Base-by-base conservation (phyloP, 2,113 vertebrate genomes). In the Ophthalmolycus amberensis region DNA sequence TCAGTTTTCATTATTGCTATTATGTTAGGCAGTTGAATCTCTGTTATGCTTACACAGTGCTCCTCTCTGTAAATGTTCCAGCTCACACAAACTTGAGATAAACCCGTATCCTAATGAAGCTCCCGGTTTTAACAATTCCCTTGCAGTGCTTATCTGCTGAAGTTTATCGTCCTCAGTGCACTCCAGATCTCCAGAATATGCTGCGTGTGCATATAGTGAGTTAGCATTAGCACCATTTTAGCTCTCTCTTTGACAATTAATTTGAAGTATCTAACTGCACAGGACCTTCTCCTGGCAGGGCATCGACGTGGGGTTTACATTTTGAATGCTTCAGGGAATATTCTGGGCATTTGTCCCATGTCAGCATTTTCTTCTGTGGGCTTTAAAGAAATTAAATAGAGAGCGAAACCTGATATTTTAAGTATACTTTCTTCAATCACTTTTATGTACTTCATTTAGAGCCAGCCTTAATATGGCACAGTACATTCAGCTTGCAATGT, bases 41-140 rank as follows among this genome's bases (percentile, higher is more conserved):
- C 60, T 78, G 70, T 82, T 82, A 68, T 89, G 91, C 92, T 88
- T 85, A 90, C 89, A 58, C 85, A 44, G 79, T 48, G 58, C 42
- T 71, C 66, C 74, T 78, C 46, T 11, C 63, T 80, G 62, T 75
- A 79, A 83, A 91, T 75, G 54, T 56, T 84, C 15, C 59, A 75
- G 69, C 85, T 66, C 70, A 68, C 42, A 42, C 54, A 58, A 83
- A 85, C 79, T 68, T 46, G 58, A 80, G 84, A 70, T 67, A 15
- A 63, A 67, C 76, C 79, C 27, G 77, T 52, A 25, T 71, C 52
- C 56, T 85, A 81, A 87, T 85, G 82, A 90, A 80, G 71, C 77
- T 64, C 40, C 11, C 22, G 44, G 34, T 58, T 72, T 84, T 84
- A 91, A 91, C 68, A 65, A 69, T 77, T 84, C 87, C 87, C 72